Evolutionary conservation across 2,113 vertebrate genomes (phyloP).

Genomic region (Larimichthys polyactis): DNA sequence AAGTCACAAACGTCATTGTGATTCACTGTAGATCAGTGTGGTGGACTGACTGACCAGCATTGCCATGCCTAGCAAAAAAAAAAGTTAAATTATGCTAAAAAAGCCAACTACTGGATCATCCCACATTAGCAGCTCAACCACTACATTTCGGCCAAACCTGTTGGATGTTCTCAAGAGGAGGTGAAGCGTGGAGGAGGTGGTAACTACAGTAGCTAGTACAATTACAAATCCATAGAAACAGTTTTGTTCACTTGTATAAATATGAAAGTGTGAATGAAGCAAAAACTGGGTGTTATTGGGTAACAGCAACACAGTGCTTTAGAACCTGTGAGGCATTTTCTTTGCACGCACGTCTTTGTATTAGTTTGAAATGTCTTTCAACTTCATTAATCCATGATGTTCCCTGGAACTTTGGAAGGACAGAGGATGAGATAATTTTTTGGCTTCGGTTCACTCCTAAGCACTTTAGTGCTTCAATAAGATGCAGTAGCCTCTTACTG

Average conservation of each 20-base stretch:
- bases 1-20: too few species aligned
- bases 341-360: constrained; percentile 1
- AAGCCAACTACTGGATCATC: constrained; percentile 1
- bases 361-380: constrained; percentile 3
- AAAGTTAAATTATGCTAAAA: not conserved
- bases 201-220: not conserved
- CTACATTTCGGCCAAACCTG: not conserved
- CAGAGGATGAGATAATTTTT: not conserved
- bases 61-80: not conserved
- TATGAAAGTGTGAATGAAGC: constrained; percentile 39
- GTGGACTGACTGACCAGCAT: not conserved
- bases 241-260: constrained; percentile 23
- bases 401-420: constrained; percentile 19
- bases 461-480: not conserved
- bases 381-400: constrained; percentile 21
- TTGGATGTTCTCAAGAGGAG: constrained; percentile 12
- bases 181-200: constrained; percentile 27
- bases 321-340: not conserved
- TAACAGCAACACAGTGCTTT: not conserved
- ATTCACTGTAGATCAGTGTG: not conserved
- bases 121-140: not conserved
- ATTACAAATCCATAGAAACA: constrained; percentile 23
- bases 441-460: not conserved
- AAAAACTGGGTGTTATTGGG: constrained; percentile 12
- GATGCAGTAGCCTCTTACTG: not conserved